Evolutionary conservation across 1,140 invertebrate species (phyloP).

Genomic region (Ptiloglossa arizonensis): DNA sequence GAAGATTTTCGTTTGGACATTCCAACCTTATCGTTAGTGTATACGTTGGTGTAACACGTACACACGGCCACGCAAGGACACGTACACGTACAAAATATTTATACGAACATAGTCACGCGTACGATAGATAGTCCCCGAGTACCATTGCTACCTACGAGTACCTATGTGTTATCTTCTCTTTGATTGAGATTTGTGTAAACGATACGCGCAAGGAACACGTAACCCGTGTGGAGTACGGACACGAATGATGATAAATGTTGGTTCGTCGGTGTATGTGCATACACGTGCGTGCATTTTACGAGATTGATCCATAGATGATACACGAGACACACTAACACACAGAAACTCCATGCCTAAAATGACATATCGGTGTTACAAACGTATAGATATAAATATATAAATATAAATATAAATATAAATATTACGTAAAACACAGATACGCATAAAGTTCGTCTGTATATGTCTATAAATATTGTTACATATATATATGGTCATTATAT

Average conservation of each 20-base stretch:
- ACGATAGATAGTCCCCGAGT: neutral
- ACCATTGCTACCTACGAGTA: constrained; percentile 3
- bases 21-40: neutral
- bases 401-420: constrained; percentile 40
- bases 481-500: constrained; percentile 57
- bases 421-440: constrained; percentile 44
- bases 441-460: constrained; percentile 64
- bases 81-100: constrained; percentile 19
- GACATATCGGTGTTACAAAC: constrained; percentile 61
- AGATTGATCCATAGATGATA: neutral
- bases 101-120: neutral
- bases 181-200: neutral
- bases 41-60: constrained; percentile 4
- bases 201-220: neutral
- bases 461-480: constrained; percentile 67
- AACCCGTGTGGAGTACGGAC: neutral
- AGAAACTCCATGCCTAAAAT: constrained; percentile 56
- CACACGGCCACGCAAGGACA: neutral
- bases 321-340: constrained; percentile 25
- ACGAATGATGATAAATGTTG: constrained; percentile 3
- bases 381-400: constrained; percentile 33
- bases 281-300: neutral
- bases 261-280: neutral
- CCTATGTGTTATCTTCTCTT: constrained; percentile 7
- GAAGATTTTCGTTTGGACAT: neutral